Percentiles rank a stretch among this genome's conserved stretches.
These are phyloP conservation scores for Avahi laniger DNA, from an alignment of 2,797 vertebrate species.

Conservation along the genomic window DNA sequence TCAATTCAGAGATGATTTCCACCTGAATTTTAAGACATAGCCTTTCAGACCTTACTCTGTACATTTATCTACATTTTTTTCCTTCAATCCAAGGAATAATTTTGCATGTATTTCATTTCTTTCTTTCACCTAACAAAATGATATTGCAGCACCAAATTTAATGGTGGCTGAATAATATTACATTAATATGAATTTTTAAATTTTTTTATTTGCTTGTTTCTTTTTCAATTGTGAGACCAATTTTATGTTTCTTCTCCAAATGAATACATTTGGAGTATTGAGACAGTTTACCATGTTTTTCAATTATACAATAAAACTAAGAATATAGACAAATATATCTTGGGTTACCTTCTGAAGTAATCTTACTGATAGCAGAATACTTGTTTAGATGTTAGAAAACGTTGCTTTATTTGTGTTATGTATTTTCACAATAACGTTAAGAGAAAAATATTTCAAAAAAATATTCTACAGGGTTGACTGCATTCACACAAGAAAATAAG, in stretches of 20 bases:
- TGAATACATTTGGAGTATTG: background rate
- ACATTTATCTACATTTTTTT: background rate
- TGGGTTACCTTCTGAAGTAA: background rate
- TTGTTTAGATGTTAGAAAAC: background rate
- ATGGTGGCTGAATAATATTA: background rate
- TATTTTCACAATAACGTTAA: background rate
- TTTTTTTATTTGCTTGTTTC: background rate
- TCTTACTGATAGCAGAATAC: background rate
- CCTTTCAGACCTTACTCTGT: background rate
- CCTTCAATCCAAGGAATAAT: background rate
- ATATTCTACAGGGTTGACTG: constrained; percentile 17
- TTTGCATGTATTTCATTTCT: background rate
- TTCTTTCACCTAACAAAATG: background rate
- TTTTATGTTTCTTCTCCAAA: background rate
- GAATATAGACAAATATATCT: background rate
- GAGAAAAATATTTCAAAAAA: background rate
- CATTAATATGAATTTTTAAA: background rate
- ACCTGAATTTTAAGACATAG: background rate
- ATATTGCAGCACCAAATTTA: background rate
- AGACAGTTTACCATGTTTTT: background rate
- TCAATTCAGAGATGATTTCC: background rate
- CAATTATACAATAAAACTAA: background rate
- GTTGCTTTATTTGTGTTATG: background rate
- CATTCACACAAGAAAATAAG: background rate
- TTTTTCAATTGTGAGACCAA: background rate